Conservation (phyloP, 2,888 invertebrate genomes). For the Hydrotaea cyrtoneurina region DNA sequence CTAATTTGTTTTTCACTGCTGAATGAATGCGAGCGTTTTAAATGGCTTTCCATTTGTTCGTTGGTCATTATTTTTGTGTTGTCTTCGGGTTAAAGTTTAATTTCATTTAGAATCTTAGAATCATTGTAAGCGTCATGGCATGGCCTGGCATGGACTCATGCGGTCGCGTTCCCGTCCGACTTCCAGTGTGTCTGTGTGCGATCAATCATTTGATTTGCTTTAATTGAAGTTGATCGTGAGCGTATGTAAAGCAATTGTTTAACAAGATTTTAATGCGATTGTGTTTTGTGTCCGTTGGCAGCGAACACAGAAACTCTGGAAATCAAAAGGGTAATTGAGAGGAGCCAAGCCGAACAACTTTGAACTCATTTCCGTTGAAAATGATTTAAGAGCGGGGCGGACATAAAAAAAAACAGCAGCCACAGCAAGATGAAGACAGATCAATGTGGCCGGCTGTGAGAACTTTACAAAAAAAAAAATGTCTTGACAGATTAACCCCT, state of each 20-base stretch:
- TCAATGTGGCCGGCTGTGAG: not conserved
- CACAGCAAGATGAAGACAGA: not conserved
- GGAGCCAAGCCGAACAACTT: conserved; percentile 21
- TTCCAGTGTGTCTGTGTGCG: conserved; percentile 28
- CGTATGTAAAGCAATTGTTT: conserved; percentile 35
- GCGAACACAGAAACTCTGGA: not conserved
- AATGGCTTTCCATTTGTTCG: conserved; percentile 16
- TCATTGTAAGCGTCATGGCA: conserved; percentile 26
- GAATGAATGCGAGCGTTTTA: conserved; percentile 3
- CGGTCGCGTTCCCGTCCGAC: not conserved
- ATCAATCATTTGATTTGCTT: conserved; percentile 66
- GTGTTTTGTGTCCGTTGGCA: not conserved
- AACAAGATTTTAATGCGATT: conserved; percentile 43
- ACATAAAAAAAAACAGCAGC: not conserved
- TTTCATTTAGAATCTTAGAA: conserved; percentile 66
- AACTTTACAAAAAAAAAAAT: too few species aligned
- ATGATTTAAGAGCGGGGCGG: not conserved
- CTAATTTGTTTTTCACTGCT: conserved; percentile 28
- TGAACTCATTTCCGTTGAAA: conserved; percentile 35
- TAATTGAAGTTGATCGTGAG: conserved; percentile 56
- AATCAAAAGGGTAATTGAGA: conserved; percentile 41
- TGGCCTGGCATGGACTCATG: not conserved
- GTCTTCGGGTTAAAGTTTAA: conserved; percentile 67
- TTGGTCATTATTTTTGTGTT: conserved; percentile 46
- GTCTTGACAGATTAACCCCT: too few species aligned